These are phyloP conservation scores for Trissolcus brochymenae DNA, from an alignment of 2,888 invertebrate genomes.

Conservation along the genomic window DNA sequence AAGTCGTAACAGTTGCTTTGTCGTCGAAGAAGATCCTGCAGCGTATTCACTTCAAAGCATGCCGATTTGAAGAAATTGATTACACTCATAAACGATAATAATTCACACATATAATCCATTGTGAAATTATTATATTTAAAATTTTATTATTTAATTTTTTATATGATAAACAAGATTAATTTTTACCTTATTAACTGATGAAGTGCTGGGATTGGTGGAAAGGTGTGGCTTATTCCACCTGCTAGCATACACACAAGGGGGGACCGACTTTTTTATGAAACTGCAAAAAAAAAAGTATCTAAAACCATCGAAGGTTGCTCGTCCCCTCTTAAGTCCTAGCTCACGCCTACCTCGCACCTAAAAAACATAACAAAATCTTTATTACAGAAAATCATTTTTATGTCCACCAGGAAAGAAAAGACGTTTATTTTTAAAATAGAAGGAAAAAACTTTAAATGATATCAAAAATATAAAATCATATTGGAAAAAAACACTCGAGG, in stretches of 20 bases:
- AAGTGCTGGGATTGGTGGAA: slow-evolving; percentile 2
- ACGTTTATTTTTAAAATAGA: too few relatives aligned
- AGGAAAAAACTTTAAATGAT: background rate
- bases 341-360: slow-evolving; percentile 6
- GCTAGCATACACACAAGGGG: background rate
- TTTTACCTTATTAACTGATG: background rate
- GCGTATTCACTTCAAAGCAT: slow-evolving; percentile 11
- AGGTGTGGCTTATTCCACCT: slow-evolving; percentile 18
- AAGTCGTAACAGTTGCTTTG: slow-evolving; percentile 37
- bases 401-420: too few relatives aligned
- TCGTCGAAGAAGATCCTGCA: slow-evolving; percentile 1
- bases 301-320: slow-evolving; percentile 3
- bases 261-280: slow-evolving; percentile 20
- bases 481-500: too few relatives aligned
- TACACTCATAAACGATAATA: background rate
- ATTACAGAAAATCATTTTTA: too few relatives aligned
- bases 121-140: too few relatives aligned
- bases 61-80: background rate
- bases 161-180: background rate
- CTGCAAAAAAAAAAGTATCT: slow-evolving; percentile 16
- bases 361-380: too few relatives aligned
- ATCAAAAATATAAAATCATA: background rate
- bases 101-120: background rate
- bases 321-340: background rate
- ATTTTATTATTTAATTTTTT: too few relatives aligned